A percentile compares a stretch with the other conserved stretches of the same genome.
Conservation (phyloP, 2,888 invertebrate species). For the Rhagophthalmus giganteus region DNA sequence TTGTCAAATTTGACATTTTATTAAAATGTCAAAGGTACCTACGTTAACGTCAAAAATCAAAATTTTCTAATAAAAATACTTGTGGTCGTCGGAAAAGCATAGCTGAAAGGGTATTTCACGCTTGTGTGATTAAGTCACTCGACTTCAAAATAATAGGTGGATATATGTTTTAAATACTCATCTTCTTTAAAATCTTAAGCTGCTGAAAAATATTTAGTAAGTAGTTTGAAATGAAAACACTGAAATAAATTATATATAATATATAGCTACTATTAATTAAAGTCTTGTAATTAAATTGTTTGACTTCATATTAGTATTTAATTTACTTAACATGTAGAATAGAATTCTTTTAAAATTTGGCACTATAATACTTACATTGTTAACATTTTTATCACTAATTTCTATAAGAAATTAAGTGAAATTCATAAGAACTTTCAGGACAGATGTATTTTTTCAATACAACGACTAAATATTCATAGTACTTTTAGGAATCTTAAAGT, state of each 20-base stretch:
- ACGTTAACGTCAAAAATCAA: no score
- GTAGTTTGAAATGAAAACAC: background rate
- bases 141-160: no score
- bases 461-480: conserved; percentile 2
- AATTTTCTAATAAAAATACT: no score
- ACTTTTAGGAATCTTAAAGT: conserved; percentile 2
- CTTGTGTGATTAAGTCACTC: no score
- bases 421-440: conserved; percentile 18
- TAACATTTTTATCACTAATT: conserved; percentile 12
- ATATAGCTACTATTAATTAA: background rate
- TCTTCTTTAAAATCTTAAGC: background rate
- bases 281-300: background rate
- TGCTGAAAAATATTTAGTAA: background rate
- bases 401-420: conserved; percentile 6
- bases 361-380: conserved; percentile 14
- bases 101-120: no score
- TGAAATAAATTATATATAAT: background rate
- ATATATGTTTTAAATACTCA: no score
- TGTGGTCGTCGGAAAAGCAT: no score
- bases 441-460: conserved; percentile 2
- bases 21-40: no score
- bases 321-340: conserved; percentile 4
- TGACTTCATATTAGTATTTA: conserved; percentile 1
- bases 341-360: conserved; percentile 13
- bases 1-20: no score